These are phyloP conservation scores for Phrixothrix hirtus DNA, from an alignment of 2,888 invertebrate genomes.

Conservation along the genomic window DNA sequence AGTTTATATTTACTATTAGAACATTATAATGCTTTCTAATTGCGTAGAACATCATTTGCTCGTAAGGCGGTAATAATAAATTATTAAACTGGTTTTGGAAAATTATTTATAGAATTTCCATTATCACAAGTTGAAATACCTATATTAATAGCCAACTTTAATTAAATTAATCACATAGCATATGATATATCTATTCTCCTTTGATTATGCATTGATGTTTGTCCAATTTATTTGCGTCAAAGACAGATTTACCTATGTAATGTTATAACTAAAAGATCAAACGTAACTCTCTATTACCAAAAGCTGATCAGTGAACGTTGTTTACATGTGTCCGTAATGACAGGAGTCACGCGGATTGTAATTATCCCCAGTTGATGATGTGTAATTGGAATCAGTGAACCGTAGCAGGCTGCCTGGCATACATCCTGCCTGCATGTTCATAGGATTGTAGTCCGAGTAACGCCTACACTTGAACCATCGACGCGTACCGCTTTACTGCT, in stretches of 20 bases:
- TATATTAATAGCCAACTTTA: no score
- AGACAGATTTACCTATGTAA: slow-evolving; percentile 6
- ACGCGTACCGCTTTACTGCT: slow-evolving; percentile 41
- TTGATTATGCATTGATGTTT: no score
- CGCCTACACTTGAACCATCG: slow-evolving; percentile 39
- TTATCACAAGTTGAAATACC: no score
- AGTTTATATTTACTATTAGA: no score
- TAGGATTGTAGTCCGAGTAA: slow-evolving; percentile 26
- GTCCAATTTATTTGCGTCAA: slow-evolving; percentile 11
- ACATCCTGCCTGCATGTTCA: slow-evolving; percentile 30
- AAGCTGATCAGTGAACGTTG: slow-evolving; percentile 29
- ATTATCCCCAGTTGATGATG: slow-evolving; percentile 34
- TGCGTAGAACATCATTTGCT: no score
- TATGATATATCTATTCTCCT: no score
- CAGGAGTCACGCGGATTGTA: slow-evolving; percentile 31
- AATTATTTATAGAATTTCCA: no score
- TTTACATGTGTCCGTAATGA: slow-evolving; percentile 29
- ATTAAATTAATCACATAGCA: no score
- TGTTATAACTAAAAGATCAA: slow-evolving; percentile 23
- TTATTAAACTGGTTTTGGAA: no score
- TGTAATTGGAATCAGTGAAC: slow-evolving; percentile 36
- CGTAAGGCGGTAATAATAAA: no score
- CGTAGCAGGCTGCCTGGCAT: slow-evolving; percentile 24
- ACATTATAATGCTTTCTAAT: no score
- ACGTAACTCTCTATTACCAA: slow-evolving; percentile 19